Evolutionary conservation across 2,888 invertebrate species (phyloP).

Genomic region (Tethea ocularis): DNA sequence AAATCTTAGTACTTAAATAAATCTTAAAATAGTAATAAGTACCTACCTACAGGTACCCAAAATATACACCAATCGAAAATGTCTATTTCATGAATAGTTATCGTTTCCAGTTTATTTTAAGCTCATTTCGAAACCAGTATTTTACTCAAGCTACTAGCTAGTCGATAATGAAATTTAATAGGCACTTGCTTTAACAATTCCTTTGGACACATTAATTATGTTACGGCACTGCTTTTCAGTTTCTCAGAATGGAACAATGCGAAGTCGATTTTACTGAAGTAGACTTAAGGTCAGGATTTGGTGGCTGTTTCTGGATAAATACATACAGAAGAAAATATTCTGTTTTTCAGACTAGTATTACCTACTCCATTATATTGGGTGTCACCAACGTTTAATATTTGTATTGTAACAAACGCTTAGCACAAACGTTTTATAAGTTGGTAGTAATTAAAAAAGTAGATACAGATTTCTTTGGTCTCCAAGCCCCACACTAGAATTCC

Average conservation of each 20-base stretch:
- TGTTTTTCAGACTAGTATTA: too few relatives aligned
- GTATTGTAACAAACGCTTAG: too few relatives aligned
- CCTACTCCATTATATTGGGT: too few relatives aligned
- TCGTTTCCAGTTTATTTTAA: background rate
- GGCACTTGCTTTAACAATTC: conserved; percentile 2
- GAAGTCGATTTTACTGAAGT: background rate
- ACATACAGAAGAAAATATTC: too few relatives aligned
- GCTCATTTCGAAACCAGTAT: background rate
- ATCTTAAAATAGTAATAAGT: too few relatives aligned
- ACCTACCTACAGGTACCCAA: background rate
- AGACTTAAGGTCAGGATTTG: background rate
- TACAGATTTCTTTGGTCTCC: too few relatives aligned
- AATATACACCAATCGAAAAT: background rate
- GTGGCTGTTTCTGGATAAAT: too few relatives aligned
- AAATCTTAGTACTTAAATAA: too few relatives aligned
- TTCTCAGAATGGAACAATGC: background rate
- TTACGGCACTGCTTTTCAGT: background rate
- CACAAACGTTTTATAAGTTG: too few relatives aligned
- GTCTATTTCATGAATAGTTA: background rate
- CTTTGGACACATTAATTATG: background rate
- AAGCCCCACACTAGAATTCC: too few relatives aligned
- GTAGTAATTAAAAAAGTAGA: too few relatives aligned
- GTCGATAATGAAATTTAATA: background rate
- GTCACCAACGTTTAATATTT: too few relatives aligned
- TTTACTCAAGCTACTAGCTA: background rate